Evolutionary conservation across 2,797 vertebrate genomes (phyloP), one percentile per base, ranked within the genome.

Genomic region (Bucorvus abyssinicus): DNA sequence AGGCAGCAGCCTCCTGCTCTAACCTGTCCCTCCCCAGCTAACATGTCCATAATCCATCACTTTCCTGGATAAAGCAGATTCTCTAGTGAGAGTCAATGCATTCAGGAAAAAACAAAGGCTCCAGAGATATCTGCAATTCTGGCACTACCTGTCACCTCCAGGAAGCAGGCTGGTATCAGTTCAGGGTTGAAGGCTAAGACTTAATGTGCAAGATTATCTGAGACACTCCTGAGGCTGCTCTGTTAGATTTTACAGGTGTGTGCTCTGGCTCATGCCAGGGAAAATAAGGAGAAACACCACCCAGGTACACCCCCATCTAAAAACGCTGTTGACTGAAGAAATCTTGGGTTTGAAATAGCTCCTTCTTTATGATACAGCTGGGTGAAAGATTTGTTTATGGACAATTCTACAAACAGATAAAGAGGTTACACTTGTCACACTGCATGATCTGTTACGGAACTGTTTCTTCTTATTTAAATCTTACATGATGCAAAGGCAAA

Each of bases 1-100:
- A 88, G 81, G 71, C 84, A 87, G 64, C 71, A 92, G 81, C 78
- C 94, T 95, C 83, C 75, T 73, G 83, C 74, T 90, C 86, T 87
- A 73, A 42, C 45, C 40, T 49, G 40, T 38, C 52, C 45, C 60
- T 86, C n/a, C 63, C 53, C 74, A 57, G 3, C 95, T 94, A 94
- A 94, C 56, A 4, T 14, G 84, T 19, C 93, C 85, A 44, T 84
- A 74, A 88, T 30, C 82, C 83, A 91, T 84, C 36, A 22, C 3
- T 40, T 65, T 13, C 32, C 57, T 81, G 47, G 76, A 94, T 68
- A 75, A 92, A 86, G 70, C 45, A 79, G 76, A 91, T 80, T 76
- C 52, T 65, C 38, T 12, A 8, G 11, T 5, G 4, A 18, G 70
- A 83, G 20, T 32, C 75, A 40, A 13, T 36, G 36, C 80, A 73